phyloP scores from a whole-genome alignment of 2,888 invertebrate genomes.

The Crematogaster levior region DNA sequence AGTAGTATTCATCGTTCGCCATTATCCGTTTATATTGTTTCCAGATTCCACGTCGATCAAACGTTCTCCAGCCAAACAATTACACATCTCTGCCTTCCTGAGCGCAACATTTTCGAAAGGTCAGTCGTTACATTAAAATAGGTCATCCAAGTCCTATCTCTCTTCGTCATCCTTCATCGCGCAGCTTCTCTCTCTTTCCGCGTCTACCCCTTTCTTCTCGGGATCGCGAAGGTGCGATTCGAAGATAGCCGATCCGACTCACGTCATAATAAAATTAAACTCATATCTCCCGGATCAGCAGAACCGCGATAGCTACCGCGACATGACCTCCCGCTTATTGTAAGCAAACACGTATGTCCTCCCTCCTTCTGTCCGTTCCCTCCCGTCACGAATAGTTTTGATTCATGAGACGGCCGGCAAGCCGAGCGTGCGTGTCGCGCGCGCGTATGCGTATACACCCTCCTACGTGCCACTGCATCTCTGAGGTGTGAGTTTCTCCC shows the following conservation, averaged over 20 bases:
- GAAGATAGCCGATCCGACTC: constrained; percentile 78
- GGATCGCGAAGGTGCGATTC: constrained; percentile 74
- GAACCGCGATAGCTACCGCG: constrained; percentile 80
- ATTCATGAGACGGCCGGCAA: constrained; percentile 76
- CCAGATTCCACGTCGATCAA: constrained; percentile 64
- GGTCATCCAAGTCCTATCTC: constrained; percentile 48
- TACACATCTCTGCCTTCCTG: constrained; percentile 56
- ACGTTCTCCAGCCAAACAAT: constrained; percentile 63
- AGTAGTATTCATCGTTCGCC: constrained; percentile 49
- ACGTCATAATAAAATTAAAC: constrained; percentile 81
- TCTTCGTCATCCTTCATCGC: constrained; percentile 9
- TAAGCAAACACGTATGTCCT: constrained; percentile 72
- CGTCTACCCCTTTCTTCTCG: constrained; percentile 60
- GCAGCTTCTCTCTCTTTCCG: constrained; percentile 4
- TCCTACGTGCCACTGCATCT: constrained; percentile 54
- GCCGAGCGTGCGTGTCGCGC: constrained; percentile 69
- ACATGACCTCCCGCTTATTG: constrained; percentile 76
- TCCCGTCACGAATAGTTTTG: constrained; percentile 76
- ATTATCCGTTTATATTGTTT: constrained; percentile 75
- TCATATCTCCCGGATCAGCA: constrained; percentile 80
- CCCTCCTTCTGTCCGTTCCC: constrained; percentile 46
- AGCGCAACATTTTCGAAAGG: constrained; percentile 65
- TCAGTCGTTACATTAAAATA: constrained; percentile 64
- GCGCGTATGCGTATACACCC: constrained; percentile 50
- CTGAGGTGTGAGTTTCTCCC: constrained; percentile 56